Evolutionary conservation across 1,140 invertebrate genomes (phyloP), one percentile per base, ranked within the genome.

Genomic region (roundworm (Caenorhabditis elegans)): DNA sequence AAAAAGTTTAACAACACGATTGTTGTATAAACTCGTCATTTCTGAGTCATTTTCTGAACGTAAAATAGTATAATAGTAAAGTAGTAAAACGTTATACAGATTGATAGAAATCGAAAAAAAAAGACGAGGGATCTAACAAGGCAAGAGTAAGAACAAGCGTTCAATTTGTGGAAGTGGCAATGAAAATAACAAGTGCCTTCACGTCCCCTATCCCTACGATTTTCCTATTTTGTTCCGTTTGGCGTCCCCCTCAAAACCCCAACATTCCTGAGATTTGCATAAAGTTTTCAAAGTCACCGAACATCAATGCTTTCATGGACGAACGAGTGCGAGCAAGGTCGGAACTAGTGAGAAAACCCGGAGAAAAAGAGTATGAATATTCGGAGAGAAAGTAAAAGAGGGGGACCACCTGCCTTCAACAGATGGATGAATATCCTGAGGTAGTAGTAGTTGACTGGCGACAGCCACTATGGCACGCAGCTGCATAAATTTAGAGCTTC

Each of bases 401-500:
- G 53, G n/a, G n/a, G n/a, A n/a, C 19, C 60, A 70, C 60, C 60
- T 70, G 60, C 60, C 13, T 43, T 6, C 34, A 22, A 70, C 60
- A 70, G 34, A 70, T 70, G 60, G 60, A 43, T 70, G 34, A 10
- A 60, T 60, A 70, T 70, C 60, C 60, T 43, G 60, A 39, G 31
- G 60, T 70, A 17, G 26, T 34, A 24, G 31, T 13, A 31, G 28
- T 2, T 11, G 34, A 34, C 6, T 10, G 34, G 34, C n/a, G n/a
- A 43, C 60, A 19, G 10, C n/a, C 28, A 8, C 55, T n/a, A n/a
- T 39, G 19, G 60, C 60, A 36, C 34, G n/a, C 15, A 28, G 34
- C 60, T 70, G 60, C 60, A 70, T 70, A 70, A 70, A 70, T 70
- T 70, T 36, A 70, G 60, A 43, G 31, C 13, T 70, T 70, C 60